Evolutionary conservation across 2,113 vertebrate genomes (phyloP).

Genomic region (Guaruba guarouba): DNA sequence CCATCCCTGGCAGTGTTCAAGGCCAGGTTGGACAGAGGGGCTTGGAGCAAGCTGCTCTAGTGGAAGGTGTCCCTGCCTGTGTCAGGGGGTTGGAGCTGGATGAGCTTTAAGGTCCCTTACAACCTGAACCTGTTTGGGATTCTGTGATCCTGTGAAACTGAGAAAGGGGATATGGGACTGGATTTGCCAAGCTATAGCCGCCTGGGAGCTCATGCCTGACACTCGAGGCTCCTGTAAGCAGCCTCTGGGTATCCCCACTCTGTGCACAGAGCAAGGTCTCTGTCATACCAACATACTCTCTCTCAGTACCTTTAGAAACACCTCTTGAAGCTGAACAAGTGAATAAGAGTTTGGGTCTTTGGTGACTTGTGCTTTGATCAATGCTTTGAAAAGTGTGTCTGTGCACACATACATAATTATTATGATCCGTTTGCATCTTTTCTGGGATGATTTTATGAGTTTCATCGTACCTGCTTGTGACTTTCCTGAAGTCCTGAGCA

Average conservation of each 20-base stretch:
- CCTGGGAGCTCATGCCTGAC: neutral
- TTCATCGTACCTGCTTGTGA: accelerated
- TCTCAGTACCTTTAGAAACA: neutral
- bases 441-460: neutral
- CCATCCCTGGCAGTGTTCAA: no score
- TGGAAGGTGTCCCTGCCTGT: neutral
- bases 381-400: neutral
- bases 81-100: neutral
- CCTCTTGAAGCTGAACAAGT: neutral
- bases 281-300: neutral
- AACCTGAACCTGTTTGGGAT: neutral
- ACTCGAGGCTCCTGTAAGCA: neutral
- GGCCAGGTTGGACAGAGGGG: no score
- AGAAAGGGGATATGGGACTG: neutral
- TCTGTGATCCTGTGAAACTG: neutral
- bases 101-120: neutral
- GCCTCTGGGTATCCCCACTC: neutral
- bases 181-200: neutral
- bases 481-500: neutral
- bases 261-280: accelerated
- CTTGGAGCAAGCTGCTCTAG: neutral
- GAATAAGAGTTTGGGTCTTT: neutral
- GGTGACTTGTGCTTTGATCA: neutral
- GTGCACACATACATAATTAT: neutral
- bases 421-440: accelerated